These are phyloP conservation scores for Montipora cactus DNA, from an alignment of 64 coral and sea anemone species.

Conservation along the genomic window DNA sequence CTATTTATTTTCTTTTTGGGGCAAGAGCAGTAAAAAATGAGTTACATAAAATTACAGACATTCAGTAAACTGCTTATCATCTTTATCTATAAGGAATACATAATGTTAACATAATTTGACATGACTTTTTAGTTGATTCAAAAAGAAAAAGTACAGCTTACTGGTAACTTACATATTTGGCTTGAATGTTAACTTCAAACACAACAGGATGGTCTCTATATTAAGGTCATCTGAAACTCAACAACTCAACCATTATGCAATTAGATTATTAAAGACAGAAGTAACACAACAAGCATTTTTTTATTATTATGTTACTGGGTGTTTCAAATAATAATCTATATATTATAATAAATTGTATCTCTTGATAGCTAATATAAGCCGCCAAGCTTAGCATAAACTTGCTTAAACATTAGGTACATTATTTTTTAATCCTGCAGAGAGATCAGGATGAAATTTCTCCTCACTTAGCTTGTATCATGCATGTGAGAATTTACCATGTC, in stretches of 20 bases:
- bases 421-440: slow-evolving; percentile 2
- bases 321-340: slow-evolving; percentile 31
- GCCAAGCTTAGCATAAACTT: background rate
- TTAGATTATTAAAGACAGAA: background rate
- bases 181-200: slow-evolving; percentile 18
- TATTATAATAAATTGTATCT: slow-evolving; percentile 28
- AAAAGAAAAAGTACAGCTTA: slow-evolving; percentile 4
- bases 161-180: slow-evolving; percentile 11
- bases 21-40: background rate
- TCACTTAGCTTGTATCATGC: slow-evolving; percentile 21
- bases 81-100: slow-evolving; percentile 12
- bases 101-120: background rate
- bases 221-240: slow-evolving; percentile 58
- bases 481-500: slow-evolving; percentile 22
- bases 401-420: background rate
- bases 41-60: slow-evolving; percentile 12
- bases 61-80: background rate
- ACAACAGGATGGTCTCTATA: slow-evolving; percentile 39
- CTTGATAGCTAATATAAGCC: background rate
- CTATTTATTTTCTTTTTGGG: slow-evolving; percentile 12
- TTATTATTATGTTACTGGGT: background rate
- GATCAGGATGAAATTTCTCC: slow-evolving; percentile 50
- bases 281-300: slow-evolving; percentile 33
- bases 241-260: slow-evolving; percentile 2
- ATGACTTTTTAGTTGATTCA: slow-evolving; percentile 1